Percentiles rank a stretch among this genome's conserved stretches.
Evolutionary conservation across 2,113 vertebrate species (phyloP).

Genomic region (Oreotrochilus melanogaster): DNA sequence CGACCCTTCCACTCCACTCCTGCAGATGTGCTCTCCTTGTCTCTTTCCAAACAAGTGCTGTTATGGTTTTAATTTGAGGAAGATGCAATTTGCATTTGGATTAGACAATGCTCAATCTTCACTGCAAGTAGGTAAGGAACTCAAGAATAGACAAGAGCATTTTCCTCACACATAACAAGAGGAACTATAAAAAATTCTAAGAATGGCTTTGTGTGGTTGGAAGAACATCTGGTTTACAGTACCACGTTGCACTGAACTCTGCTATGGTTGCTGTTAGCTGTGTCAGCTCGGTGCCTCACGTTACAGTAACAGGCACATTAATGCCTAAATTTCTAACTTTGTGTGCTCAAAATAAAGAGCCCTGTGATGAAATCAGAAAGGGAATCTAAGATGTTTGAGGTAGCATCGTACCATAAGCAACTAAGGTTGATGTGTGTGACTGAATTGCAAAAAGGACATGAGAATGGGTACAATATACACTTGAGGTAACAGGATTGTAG

Average conservation of each 20-base stretch:
- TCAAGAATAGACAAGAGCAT: neutral
- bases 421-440: neutral
- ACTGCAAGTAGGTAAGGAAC: neutral
- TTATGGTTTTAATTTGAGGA: neutral
- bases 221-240: neutral
- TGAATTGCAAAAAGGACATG: neutral
- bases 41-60: neutral
- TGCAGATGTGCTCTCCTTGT: neutral
- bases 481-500: rapidly evolving
- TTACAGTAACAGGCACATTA: neutral
- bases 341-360: neutral
- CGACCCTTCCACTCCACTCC: neutral
- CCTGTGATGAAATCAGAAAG: neutral
- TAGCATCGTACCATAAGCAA: neutral
- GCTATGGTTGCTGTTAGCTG: neutral
- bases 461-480: neutral
- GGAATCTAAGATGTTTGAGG: neutral
- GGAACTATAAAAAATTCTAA: neutral
- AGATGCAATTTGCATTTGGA: neutral
- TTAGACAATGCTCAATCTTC: neutral
- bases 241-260: rapidly evolving
- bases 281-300: neutral
- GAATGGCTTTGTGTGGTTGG: neutral
- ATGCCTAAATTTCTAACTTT: neutral
- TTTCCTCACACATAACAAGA: neutral